Conservation (phyloP, 2,888 invertebrate genomes). For the Caprella mutica region DNA sequence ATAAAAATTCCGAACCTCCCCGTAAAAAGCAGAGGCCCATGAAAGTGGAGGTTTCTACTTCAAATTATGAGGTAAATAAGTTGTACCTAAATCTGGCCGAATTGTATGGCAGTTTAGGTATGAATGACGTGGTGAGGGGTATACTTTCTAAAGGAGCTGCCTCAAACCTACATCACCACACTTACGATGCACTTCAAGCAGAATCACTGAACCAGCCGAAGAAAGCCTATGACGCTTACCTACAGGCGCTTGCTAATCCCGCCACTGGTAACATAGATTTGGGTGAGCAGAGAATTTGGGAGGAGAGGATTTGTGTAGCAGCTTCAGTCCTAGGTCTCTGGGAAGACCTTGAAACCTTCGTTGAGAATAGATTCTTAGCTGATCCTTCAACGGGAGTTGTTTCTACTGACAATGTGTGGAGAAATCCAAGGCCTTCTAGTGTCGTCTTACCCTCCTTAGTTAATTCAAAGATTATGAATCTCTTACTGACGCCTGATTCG, state of each 20-base stretch:
- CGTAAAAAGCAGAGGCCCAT: constrained; percentile 10
- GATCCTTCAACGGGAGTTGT: constrained; percentile 7
- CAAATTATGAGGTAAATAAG: background rate
- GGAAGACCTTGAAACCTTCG: constrained; percentile 24
- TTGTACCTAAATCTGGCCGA: background rate
- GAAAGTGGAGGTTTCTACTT: background rate
- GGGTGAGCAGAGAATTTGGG: constrained; percentile 25
- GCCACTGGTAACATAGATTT: too few species aligned
- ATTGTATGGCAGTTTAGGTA: constrained; percentile 23
- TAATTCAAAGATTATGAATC: constrained; percentile 29
- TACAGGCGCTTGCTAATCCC: constrained; percentile 12
- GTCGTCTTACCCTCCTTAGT: constrained; percentile 20
- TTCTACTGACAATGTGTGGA: constrained; percentile 19
- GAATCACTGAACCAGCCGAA: constrained; percentile 21
- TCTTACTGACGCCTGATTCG: constrained; percentile 19
- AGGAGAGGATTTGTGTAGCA: constrained; percentile 23
- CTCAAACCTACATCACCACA: constrained; percentile 17
- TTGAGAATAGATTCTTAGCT: constrained; percentile 16
- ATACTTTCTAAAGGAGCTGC: constrained; percentile 19
- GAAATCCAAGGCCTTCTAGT: constrained; percentile 14
- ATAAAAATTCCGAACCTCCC: constrained; percentile 14
- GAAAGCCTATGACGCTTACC: constrained; percentile 20
- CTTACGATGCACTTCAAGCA: constrained; percentile 19
- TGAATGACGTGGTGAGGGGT: constrained; percentile 31
- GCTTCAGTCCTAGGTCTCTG: constrained; percentile 29